Evolutionary conservation across 2,888 invertebrate genomes (phyloP).

Genomic region (Leptarthrus brevirostris): DNA sequence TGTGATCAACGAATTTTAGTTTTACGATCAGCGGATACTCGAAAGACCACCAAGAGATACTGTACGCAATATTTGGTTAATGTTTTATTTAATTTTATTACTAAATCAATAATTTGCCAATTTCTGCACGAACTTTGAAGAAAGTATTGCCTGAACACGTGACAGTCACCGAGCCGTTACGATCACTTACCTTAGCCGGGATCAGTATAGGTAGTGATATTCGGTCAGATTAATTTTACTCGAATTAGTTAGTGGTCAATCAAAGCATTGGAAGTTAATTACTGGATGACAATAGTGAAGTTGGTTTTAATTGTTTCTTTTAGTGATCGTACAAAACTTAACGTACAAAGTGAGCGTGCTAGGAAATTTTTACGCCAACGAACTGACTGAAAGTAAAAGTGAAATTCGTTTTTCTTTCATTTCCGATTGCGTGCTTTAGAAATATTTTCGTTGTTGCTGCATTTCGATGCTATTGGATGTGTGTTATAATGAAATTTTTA

Average conservation of each 20-base stretch:
- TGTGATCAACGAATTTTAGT: conserved; percentile 40
- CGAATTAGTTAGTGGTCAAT: too few species aligned
- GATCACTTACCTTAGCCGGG: neutral
- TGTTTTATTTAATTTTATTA: neutral
- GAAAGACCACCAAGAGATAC: conserved; percentile 47
- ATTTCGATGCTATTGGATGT: conserved; percentile 6
- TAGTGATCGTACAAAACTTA: conserved; percentile 21
- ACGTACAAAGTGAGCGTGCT: conserved; percentile 18
- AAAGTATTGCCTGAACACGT: neutral
- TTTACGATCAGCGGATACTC: conserved; percentile 38
- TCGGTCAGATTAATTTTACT: too few species aligned
- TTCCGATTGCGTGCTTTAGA: conserved; percentile 46
- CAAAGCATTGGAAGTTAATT: too few species aligned
- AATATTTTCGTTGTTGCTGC: conserved; percentile 22
- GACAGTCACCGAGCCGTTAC: neutral
- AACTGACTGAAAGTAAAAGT: conserved; percentile 53
- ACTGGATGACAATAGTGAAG: neutral
- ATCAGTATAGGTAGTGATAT: too few species aligned
- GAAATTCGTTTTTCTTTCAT: conserved; percentile 50
- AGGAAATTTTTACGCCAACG: conserved; percentile 15
- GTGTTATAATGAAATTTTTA: conserved; percentile 33
- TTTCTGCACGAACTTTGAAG: neutral
- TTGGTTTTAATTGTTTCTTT: neutral
- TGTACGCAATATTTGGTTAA: conserved; percentile 22
- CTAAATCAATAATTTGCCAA: neutral